Evolutionary conservation across 2,888 invertebrate genomes (phyloP).

Genomic region (Fragum whitleyi): DNA sequence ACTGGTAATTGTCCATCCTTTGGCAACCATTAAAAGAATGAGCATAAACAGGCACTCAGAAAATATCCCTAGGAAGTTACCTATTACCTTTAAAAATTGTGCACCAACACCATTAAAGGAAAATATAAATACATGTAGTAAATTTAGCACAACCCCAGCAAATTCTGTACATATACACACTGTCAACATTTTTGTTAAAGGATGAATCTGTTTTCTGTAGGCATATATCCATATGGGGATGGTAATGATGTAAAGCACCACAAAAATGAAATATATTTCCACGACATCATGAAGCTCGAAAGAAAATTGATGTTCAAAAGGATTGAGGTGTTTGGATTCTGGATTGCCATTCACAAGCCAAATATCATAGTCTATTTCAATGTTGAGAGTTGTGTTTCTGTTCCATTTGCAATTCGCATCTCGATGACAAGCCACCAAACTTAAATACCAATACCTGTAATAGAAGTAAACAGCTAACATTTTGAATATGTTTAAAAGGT

Average conservation of each 20-base stretch:
- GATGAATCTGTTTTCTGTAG: conserved; percentile 94
- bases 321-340: conserved; percentile 91
- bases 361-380: conserved; percentile 92
- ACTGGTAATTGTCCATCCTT: conserved; percentile 98
- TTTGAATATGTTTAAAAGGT: too few relatives aligned
- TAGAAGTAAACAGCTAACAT: too few relatives aligned
- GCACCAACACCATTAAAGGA: conserved; percentile 96
- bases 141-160: conserved; percentile 93
- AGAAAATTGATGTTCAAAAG: conserved; percentile 97
- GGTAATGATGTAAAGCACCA: conserved; percentile 93
- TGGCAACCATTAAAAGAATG: conserved; percentile 94
- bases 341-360: conserved; percentile 99
- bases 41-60: conserved; percentile 97
- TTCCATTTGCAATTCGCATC: conserved; percentile 76
- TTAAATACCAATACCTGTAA: conserved; percentile 96
- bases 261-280: conserved; percentile 95
- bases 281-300: conserved; percentile 95
- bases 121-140: conserved; percentile 95
- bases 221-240: conserved; percentile 96
- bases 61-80: conserved; percentile 96
- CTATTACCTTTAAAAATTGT: conserved; percentile 92
- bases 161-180: conserved; percentile 94
- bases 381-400: conserved; percentile 60
- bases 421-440: conserved; percentile 96
- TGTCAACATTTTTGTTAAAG: conserved; percentile 95